A percentile compares a stretch with the other conserved stretches of the same genome.
phyloP scores from a whole-genome alignment of 1,140 invertebrate species.

The Chrysopa pallens region DNA sequence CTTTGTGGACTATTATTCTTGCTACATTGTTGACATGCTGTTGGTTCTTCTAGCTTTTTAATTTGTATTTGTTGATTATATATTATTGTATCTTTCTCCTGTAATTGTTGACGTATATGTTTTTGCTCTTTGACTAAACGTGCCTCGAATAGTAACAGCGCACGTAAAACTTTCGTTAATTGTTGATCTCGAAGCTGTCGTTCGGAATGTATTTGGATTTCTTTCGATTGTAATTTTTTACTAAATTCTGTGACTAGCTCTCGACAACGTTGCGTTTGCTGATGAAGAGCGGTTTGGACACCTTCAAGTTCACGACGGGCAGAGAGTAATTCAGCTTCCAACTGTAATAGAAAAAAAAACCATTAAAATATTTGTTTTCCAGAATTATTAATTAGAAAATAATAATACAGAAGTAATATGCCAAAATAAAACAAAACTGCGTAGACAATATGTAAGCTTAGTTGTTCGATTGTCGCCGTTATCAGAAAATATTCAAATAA shows the following conservation, averaged over 20 bases:
- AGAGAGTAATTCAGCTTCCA: conserved; percentile 32
- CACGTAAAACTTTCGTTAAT: conserved; percentile 43
- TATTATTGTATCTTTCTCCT: conserved; percentile 51
- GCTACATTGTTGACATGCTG: conserved; percentile 26
- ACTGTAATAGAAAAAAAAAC: conserved; percentile 29
- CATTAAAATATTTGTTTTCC: not conserved
- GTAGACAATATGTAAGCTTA: too few relatives aligned
- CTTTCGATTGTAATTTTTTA: conserved; percentile 37
- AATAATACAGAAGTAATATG: too few relatives aligned
- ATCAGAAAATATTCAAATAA: too few relatives aligned
- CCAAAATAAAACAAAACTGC: too few relatives aligned
- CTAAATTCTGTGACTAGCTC: conserved; percentile 37
- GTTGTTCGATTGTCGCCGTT: too few relatives aligned
- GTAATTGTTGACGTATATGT: conserved; percentile 42
- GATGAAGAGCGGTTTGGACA: conserved; percentile 39
- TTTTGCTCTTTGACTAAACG: conserved; percentile 56
- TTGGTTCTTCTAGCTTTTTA: conserved; percentile 26
- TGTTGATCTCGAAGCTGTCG: conserved; percentile 42
- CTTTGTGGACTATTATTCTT: conserved; percentile 18
- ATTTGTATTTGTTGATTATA: conserved; percentile 50
- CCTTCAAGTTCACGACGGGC: conserved; percentile 34
- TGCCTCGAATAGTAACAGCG: conserved; percentile 48
- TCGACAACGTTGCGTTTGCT: conserved; percentile 37
- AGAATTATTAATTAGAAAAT: too few relatives aligned
- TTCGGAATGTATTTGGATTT: conserved; percentile 36